Conservation (phyloP, 1,140 invertebrate genomes). For the Drosophila sp. region DNA sequence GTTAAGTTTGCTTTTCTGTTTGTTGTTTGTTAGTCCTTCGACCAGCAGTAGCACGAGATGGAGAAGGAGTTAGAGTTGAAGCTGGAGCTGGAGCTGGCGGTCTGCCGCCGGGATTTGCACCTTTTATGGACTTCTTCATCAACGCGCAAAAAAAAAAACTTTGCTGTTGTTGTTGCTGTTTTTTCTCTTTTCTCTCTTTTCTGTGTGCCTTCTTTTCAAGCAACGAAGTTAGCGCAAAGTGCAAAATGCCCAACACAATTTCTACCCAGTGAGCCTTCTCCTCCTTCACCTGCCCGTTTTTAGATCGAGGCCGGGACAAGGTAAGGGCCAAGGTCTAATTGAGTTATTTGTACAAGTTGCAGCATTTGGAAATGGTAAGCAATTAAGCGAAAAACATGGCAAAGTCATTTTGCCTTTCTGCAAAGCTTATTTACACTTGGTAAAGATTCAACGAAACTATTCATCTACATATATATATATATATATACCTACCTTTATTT, state of each 20-base stretch:
- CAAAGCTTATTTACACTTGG: not conserved
- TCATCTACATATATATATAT: not conserved
- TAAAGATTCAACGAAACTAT: not conserved
- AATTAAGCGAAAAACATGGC: conserved; percentile 49
- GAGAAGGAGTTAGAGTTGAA: conserved; percentile 6
- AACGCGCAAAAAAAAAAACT: conserved; percentile 56
- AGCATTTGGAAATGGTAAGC: conserved; percentile 32
- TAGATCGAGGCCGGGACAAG: not conserved
- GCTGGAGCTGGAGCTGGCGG: conserved; percentile 13
- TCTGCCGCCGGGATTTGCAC: conserved; percentile 49
- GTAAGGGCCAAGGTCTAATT: conserved; percentile 53
- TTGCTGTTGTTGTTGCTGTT: conserved; percentile 20
- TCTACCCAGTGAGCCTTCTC: not conserved
- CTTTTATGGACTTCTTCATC: conserved; percentile 71
- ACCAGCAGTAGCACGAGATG: not conserved
- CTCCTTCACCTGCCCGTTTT: not conserved
- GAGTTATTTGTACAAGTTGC: conserved; percentile 69
- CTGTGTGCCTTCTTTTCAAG: conserved; percentile 21
- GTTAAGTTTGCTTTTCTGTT: conserved; percentile 52
- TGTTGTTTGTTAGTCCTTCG: conserved; percentile 39
- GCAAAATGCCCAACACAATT: conserved; percentile 33
- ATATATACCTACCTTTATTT: no score
- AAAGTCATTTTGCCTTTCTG: conserved; percentile 25
- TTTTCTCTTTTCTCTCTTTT: not conserved
- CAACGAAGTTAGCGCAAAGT: conserved; percentile 59